Conservation (phyloP, 2,888 invertebrate species). For the Aphidoletes aphidimyza region DNA sequence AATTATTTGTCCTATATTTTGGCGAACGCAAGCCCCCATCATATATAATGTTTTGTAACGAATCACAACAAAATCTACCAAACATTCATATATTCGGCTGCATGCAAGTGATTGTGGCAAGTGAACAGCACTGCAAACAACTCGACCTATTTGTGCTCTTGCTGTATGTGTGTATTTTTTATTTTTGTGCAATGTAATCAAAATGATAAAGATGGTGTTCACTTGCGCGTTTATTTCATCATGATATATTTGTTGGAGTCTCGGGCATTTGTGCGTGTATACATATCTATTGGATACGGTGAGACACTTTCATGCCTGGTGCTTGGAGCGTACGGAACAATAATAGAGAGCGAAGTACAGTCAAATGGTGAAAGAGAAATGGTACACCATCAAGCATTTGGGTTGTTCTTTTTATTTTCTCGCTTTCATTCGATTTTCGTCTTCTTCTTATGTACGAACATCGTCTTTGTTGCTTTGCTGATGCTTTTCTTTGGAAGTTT, state of each 20-base stretch:
- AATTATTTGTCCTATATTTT: constrained; percentile 45
- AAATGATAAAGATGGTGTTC: constrained; percentile 48
- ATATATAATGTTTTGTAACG: constrained; percentile 3
- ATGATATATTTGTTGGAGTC: constrained; percentile 42
- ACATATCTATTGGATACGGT: constrained; percentile 3
- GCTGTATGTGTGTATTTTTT: constrained; percentile 21
- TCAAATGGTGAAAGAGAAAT: constrained; percentile 18
- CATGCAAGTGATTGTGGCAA: background rate
- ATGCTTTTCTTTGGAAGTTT: too few relatives aligned
- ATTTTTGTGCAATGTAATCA: constrained; percentile 51
- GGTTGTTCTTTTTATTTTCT: background rate
- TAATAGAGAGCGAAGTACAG: background rate
- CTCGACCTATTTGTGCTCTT: constrained; percentile 8
- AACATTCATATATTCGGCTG: background rate
- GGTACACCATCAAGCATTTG: constrained; percentile 7
- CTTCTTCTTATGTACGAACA: too few relatives aligned
- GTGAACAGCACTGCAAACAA: background rate
- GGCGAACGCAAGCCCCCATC: background rate
- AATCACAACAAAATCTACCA: background rate
- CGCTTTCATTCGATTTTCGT: background rate
- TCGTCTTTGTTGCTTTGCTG: background rate
- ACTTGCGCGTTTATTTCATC: constrained; percentile 29
- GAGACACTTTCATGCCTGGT: background rate
- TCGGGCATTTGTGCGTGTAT: constrained; percentile 32
- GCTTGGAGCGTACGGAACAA: background rate